A percentile compares a stretch with the other conserved stretches of the same genome.
phyloP scores from a whole-genome alignment of 2,888 invertebrate genomes.

The Adelognathus sp. region DNA sequence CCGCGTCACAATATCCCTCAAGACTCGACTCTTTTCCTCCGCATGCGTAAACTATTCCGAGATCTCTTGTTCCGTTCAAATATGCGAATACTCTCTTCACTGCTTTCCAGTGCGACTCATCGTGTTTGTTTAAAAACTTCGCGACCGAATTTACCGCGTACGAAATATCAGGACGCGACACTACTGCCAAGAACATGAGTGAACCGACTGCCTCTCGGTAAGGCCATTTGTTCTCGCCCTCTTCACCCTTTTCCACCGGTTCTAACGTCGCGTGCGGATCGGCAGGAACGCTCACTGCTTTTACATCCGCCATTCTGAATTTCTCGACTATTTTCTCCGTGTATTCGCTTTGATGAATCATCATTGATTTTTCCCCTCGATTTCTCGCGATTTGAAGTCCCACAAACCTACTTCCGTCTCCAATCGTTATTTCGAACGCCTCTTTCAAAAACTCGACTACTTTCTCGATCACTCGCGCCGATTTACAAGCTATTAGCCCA shows the following conservation, averaged over 20 bases:
- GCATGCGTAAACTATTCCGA: neutral
- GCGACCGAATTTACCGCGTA: neutral
- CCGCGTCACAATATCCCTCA: neutral
- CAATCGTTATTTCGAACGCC: slow-evolving; percentile 10
- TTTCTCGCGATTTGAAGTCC: slow-evolving; percentile 30
- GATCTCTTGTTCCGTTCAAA: neutral
- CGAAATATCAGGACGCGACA: neutral
- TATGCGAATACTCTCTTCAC: neutral
- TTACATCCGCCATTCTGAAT: neutral
- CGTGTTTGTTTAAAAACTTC: neutral
- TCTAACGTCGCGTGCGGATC: neutral
- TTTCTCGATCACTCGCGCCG: neutral
- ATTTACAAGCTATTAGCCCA: neutral
- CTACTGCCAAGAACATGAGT: neutral
- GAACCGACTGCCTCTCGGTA: neutral
- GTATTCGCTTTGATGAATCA: neutral
- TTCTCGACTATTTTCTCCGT: neutral
- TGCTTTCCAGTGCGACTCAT: neutral
- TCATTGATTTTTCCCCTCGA: neutral
- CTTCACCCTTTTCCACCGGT: neutral
- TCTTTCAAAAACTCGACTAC: neutral
- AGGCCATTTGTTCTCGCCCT: neutral
- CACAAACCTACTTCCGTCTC: neutral
- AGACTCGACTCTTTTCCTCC: neutral
- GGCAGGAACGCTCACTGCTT: neutral